These are phyloP conservation scores for Meriones psammophilus DNA, from an alignment of 2,797 vertebrate genomes.

Conservation along the genomic window DNA sequence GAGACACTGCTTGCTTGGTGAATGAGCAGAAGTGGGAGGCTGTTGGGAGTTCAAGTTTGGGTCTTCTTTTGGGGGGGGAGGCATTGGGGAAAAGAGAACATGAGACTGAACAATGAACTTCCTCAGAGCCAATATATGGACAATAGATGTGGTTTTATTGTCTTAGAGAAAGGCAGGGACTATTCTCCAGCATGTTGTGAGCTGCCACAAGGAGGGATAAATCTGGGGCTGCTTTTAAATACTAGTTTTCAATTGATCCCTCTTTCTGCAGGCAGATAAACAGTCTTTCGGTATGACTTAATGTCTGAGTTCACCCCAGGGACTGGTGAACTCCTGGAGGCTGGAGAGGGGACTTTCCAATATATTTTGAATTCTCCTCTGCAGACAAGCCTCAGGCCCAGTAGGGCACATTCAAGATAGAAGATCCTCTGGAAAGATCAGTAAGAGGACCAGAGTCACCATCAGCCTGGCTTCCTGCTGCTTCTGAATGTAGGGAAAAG, in stretches of 20 bases:
- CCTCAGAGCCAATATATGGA: constrained; percentile 63
- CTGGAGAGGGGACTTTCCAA: constrained; percentile 53
- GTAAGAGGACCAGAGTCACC: background rate
- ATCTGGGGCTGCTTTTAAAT: constrained; percentile 77
- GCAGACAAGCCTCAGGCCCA: constrained; percentile 25
- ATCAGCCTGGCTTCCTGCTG: background rate
- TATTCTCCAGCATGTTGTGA: constrained; percentile 68
- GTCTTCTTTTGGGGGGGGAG: too few relatives aligned
- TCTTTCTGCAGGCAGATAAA: constrained; percentile 69
- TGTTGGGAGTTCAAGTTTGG: background rate
- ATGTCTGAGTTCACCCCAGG: background rate
- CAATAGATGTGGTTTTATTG: constrained; percentile 62
- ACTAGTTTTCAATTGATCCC: constrained; percentile 77
- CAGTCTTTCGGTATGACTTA: constrained; percentile 71
- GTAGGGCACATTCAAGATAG: background rate
- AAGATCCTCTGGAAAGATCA: background rate
- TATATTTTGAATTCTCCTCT: constrained; percentile 57
- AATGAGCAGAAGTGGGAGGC: background rate
- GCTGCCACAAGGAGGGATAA: constrained; percentile 72
- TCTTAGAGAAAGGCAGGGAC: constrained; percentile 66
- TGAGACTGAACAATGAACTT: constrained; percentile 51
- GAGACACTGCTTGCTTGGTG: background rate
- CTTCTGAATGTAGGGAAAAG: background rate
- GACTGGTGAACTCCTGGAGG: background rate
- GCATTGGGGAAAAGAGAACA: background rate